Evolutionary conservation across 1,140 invertebrate genomes (phyloP).

Genomic region (Pararge aegeria): DNA sequence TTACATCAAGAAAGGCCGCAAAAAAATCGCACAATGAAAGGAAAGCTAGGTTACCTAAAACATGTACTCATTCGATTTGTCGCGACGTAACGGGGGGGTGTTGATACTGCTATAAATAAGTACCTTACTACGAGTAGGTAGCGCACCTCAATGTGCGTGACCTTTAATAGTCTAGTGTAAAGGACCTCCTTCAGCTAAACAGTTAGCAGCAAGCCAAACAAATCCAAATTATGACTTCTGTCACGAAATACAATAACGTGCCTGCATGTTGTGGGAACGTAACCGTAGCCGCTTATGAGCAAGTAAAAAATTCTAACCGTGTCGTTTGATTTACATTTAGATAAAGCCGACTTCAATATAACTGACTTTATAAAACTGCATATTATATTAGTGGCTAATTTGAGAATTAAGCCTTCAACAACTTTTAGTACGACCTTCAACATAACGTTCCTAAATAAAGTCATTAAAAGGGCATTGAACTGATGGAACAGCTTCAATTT

Average conservation of each 20-base stretch:
- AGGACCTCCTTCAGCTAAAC: constrained; percentile 10
- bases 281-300: constrained; percentile 17
- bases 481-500: constrained; percentile 3
- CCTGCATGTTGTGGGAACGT: constrained; percentile 34
- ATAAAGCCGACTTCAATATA: constrained; percentile 24
- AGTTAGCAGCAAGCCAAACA: constrained; percentile 21
- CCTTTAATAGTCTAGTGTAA: neutral
- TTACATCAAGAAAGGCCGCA: too few species aligned
- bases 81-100: too few species aligned
- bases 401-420: constrained; percentile 4
- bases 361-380: constrained; percentile 4
- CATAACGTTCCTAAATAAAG: constrained; percentile 7
- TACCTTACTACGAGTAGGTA: too few species aligned
- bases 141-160: neutral
- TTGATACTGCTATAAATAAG: too few species aligned
- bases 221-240: constrained; percentile 35
- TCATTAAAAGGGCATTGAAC: constrained; percentile 12
- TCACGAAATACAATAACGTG: constrained; percentile 40
- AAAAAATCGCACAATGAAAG: too few species aligned
- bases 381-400: constrained; percentile 7
- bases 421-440: neutral
- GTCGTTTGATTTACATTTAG: constrained; percentile 38
- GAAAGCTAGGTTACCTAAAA: too few species aligned
- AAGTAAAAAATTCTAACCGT: constrained; percentile 32
- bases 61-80: too few species aligned